Percentiles rank a stretch among this genome's conserved stretches.
These are phyloP conservation scores for Tethya wilhelma DNA, from an alignment of 37 sponge, comb jelly and placozoan genomes.

Conservation along the genomic window DNA sequence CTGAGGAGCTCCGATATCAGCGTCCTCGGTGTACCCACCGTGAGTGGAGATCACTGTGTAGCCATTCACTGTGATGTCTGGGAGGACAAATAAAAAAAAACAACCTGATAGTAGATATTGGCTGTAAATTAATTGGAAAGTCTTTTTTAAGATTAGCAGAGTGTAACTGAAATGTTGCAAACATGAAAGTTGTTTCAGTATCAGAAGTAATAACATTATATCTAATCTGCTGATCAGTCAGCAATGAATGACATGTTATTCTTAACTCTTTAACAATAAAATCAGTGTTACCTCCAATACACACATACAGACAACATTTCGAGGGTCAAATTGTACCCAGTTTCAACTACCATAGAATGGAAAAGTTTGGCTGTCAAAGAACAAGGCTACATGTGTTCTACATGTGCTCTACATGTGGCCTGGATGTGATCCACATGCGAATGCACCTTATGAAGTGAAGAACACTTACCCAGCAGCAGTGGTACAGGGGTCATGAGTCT, in stretches of 20 bases:
- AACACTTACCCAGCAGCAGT: slow-evolving; percentile 49
- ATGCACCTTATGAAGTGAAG: not conserved
- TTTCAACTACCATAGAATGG: not conserved
- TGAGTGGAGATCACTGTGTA: not conserved
- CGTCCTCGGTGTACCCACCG: not conserved
- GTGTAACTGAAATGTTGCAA: no score
- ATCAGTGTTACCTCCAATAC: not conserved
- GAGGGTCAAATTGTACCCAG: not conserved
- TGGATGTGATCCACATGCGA: not conserved
- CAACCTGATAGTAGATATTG: not conserved
- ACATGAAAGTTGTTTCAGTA: no score
- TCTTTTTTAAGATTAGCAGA: not conserved
- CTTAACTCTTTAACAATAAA: no score
- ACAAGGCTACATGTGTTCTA: not conserved
- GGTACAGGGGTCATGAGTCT: slow-evolving; percentile 42
- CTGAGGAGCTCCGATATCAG: slow-evolving; percentile 3
- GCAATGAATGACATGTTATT: no score
- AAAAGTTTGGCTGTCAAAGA: not conserved
- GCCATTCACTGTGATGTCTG: not conserved
- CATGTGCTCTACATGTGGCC: not conserved
- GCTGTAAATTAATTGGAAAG: not conserved
- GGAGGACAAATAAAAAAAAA: not conserved
- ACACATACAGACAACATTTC: not conserved
- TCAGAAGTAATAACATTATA: no score
- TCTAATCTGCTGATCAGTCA: no score